Base-by-base conservation (phyloP, 2,113 vertebrate species). In the Mesoclemmys tuberculata region DNA sequence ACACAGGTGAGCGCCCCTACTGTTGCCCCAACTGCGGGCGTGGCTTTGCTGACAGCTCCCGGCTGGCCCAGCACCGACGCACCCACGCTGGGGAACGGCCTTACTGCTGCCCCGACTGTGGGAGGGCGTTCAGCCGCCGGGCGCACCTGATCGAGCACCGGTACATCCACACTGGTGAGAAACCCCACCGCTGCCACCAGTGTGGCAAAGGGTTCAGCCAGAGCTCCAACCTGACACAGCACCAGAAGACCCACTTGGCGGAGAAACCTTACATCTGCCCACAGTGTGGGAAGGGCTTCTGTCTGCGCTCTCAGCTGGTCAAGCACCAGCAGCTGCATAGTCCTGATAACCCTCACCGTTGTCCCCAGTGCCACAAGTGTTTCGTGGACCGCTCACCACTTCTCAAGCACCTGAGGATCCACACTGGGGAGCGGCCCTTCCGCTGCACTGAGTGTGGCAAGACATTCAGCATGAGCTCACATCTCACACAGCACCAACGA, bases 151-250 rank as follows among this genome's bases (percentile, higher is more conserved):
- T 71, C 4, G 64, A 71, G 64, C 64, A 71, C 64, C 64, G 35
- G n/a, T 71, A 71, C 64, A 71, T 35, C 4, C 64, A 71, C 64
- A 71, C 64, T 38, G 64, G 64, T 3, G 64, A 71, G 9, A 71
- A 38, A 71, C 64, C 64, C n/a, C 64, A 71, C 64, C n/a, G 64
- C 35, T 71, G 64, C 64, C 64, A 71, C 4, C 64, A 97, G 79
- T 97, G 97, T 35, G 97, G 96, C 84, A 96, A 97, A 61, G 95
- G 93, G 27, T 97, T 97, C 87, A 97, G 96, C 49, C 97, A 97
- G 91, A 91, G 97, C 46, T 97, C 97, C 87, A 97, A 97, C 91
- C 96, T 97, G 12, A 95, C 95, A 22, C 97, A 97, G 92, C 95
- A 97, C 91, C 97, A 97, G 84, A 94, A 97, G 3, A 97, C 97